phyloP scores from a whole-genome alignment of 2,888 invertebrate species.

The Ophion costatus region DNA sequence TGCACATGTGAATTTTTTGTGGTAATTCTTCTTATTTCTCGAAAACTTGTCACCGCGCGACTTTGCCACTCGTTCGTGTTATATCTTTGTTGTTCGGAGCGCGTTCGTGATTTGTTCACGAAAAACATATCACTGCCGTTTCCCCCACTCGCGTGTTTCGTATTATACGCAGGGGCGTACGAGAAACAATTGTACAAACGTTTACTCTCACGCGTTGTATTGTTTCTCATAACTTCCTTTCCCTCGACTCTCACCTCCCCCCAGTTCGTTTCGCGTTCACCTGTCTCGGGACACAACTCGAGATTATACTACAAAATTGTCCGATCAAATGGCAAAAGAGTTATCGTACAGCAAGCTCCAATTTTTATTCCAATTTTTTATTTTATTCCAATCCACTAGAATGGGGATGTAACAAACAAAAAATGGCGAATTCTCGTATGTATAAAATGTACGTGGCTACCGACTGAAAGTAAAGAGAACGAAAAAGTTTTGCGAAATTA shows the following conservation, averaged over 20 bases:
- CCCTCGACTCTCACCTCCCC: neutral
- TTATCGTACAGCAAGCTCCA: slow-evolving; percentile 37
- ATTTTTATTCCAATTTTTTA: too few relatives aligned
- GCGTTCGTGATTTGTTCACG: slow-evolving; percentile 16
- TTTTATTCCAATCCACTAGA: slow-evolving; percentile 15
- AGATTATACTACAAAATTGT: slow-evolving; percentile 18
- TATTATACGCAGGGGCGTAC: neutral
- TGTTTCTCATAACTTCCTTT: neutral
- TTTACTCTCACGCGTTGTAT: slow-evolving; percentile 17
- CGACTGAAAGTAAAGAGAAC: slow-evolving; percentile 7
- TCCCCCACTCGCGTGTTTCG: neutral
- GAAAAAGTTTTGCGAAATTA: neutral
- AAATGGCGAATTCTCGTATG: slow-evolving; percentile 24
- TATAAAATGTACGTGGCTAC: slow-evolving; percentile 25
- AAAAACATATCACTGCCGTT: slow-evolving; percentile 18
- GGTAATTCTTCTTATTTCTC: slow-evolving; percentile 5
- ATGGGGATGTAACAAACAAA: slow-evolving; percentile 23
- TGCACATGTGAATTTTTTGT: slow-evolving; percentile 19
- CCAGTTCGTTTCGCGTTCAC: neutral
- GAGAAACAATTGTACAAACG: slow-evolving; percentile 43
- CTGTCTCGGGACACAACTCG: slow-evolving; percentile 8
- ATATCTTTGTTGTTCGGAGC: slow-evolving; percentile 10
- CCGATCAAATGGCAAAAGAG: slow-evolving; percentile 36
- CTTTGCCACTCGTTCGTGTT: slow-evolving; percentile 5
- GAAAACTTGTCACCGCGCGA: slow-evolving; percentile 19